These are phyloP conservation scores for Sympetrum striolatum DNA, from an alignment of 2,888 invertebrate species.

Conservation along the genomic window DNA sequence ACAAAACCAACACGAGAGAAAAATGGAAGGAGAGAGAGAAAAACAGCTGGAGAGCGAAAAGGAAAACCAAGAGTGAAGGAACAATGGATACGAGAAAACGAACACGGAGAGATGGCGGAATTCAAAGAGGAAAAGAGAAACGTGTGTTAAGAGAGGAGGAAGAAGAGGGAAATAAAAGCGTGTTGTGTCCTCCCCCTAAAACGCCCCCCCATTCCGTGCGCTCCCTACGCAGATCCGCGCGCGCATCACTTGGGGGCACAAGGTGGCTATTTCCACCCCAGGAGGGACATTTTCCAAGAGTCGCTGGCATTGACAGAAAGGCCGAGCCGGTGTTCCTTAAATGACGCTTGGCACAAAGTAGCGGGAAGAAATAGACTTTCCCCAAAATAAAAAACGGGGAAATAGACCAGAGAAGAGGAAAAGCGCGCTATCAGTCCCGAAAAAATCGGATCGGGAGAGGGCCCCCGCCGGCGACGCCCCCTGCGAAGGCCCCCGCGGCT, in stretches of 20 bases:
- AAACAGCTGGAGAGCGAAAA: too few species aligned
- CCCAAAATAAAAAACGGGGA: not conserved
- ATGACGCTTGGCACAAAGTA: constrained; percentile 42
- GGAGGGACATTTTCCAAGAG: constrained; percentile 42
- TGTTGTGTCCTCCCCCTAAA: not conserved
- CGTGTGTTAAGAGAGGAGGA: too few species aligned
- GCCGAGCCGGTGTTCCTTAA: constrained; percentile 35
- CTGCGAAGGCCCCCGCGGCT: not conserved
- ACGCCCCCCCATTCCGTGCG: not conserved
- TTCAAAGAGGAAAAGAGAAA: too few species aligned
- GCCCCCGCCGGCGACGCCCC: not conserved
- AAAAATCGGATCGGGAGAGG: not conserved
- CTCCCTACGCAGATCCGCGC: not conserved
- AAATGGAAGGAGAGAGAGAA: too few species aligned
- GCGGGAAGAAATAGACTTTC: constrained; percentile 36
- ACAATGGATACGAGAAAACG: too few species aligned
- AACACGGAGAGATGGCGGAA: too few species aligned
- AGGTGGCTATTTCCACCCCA: constrained; percentile 35
- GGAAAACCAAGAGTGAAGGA: too few species aligned
- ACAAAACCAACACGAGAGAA: too few species aligned
- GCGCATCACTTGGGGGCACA: not conserved
- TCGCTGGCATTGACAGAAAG: constrained; percentile 37
- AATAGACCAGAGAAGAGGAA: not conserved
- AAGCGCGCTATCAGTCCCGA: not conserved
- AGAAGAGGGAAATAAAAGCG: too few species aligned